Evolutionary conservation across 2,888 invertebrate species (phyloP), one percentile per base, ranked within the genome.

Genomic region (Cephus rjabovi): DNA sequence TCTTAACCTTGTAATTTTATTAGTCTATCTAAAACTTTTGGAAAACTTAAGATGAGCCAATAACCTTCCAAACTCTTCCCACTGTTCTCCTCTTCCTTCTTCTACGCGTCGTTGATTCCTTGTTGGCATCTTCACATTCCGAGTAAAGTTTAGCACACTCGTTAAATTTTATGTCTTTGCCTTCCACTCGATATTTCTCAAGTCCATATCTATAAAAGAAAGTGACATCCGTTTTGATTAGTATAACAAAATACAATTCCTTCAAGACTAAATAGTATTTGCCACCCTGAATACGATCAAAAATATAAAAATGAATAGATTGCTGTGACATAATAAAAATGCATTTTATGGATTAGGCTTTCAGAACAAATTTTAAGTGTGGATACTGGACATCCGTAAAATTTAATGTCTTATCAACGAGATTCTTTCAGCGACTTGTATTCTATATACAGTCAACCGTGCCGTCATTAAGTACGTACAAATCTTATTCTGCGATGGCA

Each of bases 81-180:
- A 30, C 31, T 71, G 71, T 33, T 71, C 71, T 71, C 30, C 73
- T 78, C 68, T 73, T 75, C n/a, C 73, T 71, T 34, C 75, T 75
- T n/a, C 30, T 74, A 30, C 23, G 69, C 56, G 71, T 31, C 15
- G 71, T 30, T 12, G 71, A 33, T 71, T 71, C 71, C 73, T 73
- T 73, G 40, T 76, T 33, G 31, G n/a, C 6, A 37, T 76, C 78
- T 12, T 37, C 11, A 68, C 78, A 78, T 73, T 70, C 76, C 33
- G 78, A 31, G 33, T 75, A 78, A 12, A 76, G 30, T 12, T 78
- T 78, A 15, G 73, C 75, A 34, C 78, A 78, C 15, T 78, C 78
- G n/a, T 73, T 73, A 73, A 73, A 78, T 35, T 78, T 35, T 56
- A 35, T 23, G 30, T 31, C 68, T 11, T 31, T 30, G 33, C 75